A percentile compares a stretch with the other conserved stretches of the same genome.
These are phyloP conservation scores for Pachycephus smyrnensis DNA, from an alignment of 2,888 invertebrate genomes.

Conservation along the genomic window DNA sequence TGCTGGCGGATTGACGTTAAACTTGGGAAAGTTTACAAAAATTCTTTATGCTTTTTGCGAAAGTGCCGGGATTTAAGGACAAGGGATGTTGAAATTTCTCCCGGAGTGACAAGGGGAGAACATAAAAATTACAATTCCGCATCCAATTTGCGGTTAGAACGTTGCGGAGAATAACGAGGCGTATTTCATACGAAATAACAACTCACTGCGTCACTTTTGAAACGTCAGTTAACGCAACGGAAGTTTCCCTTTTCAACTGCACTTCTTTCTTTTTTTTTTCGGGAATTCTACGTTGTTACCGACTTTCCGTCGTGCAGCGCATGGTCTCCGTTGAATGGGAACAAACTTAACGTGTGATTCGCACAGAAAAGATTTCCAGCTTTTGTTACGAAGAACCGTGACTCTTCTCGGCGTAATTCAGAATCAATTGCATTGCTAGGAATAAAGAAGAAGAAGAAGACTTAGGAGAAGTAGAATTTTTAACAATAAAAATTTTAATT, in stretches of 20 bases:
- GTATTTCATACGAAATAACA: not conserved
- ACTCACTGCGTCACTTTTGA: not conserved
- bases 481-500: not conserved
- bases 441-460: not conserved
- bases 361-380: not conserved
- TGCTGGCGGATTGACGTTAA: too few relatives aligned
- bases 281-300: not conserved
- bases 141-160: not conserved
- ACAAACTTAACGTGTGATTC: not conserved
- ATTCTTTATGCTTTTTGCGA: too few relatives aligned
- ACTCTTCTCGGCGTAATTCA: not conserved
- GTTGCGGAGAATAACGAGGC: not conserved
- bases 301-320: not conserved
- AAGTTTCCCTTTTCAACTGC: not conserved
- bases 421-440: not conserved
- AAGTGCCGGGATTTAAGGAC: too few relatives aligned
- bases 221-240: not conserved
- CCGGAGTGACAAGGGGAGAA: not conserved
- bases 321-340: not conserved
- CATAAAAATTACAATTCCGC: not conserved
- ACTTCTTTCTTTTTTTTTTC: not conserved
- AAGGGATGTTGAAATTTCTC: too few relatives aligned
- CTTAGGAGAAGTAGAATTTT: not conserved
- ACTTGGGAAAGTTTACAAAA: too few relatives aligned
- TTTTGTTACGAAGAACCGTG: not conserved